Conservation (phyloP, 2,888 invertebrate species). For the Cheilosia scutellata region DNA sequence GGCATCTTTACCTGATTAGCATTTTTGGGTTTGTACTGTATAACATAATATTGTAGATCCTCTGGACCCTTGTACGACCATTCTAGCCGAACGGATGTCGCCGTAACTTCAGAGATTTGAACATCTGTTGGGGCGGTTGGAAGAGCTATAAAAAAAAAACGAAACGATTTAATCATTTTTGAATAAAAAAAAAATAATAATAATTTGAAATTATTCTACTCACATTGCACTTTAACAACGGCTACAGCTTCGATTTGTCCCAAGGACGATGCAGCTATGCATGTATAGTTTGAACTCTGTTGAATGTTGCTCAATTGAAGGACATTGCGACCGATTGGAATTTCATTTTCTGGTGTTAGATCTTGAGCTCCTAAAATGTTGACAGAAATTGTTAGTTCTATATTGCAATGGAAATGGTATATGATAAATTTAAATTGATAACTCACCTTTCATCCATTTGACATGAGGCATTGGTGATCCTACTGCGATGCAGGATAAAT, state of each 20-base stretch:
- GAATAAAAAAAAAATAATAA: slow-evolving; percentile 8
- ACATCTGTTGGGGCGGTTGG: slow-evolving; percentile 96
- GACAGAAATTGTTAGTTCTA: not conserved
- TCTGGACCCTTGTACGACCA: slow-evolving; percentile 96
- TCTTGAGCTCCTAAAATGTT: slow-evolving; percentile 88
- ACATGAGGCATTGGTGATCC: slow-evolving; percentile 99
- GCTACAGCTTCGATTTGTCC: slow-evolving; percentile 95
- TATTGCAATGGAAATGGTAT: not conserved
- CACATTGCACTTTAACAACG: slow-evolving; percentile 98
- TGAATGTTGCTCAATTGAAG: slow-evolving; percentile 93
- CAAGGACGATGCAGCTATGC: slow-evolving; percentile 96
- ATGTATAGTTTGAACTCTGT: slow-evolving; percentile 98
- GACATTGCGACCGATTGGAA: slow-evolving; percentile 94
- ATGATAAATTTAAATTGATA: no score
- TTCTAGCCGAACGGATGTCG: slow-evolving; percentile 95
- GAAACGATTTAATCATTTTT: not conserved
- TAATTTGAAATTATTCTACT: slow-evolving; percentile 82
- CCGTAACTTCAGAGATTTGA: slow-evolving; percentile 95
- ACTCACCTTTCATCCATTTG: slow-evolving; percentile 93
- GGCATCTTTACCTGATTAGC: slow-evolving; percentile 88
- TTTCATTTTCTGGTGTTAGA: slow-evolving; percentile 94
- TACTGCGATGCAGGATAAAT: slow-evolving; percentile 97
- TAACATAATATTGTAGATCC: slow-evolving; percentile 97
- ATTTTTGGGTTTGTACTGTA: slow-evolving; percentile 98
- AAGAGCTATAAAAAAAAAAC: slow-evolving; percentile 87